phyloP scores from a whole-genome alignment of 1,140 invertebrate genomes.

The Venustaconcha ellipsiformis region DNA sequence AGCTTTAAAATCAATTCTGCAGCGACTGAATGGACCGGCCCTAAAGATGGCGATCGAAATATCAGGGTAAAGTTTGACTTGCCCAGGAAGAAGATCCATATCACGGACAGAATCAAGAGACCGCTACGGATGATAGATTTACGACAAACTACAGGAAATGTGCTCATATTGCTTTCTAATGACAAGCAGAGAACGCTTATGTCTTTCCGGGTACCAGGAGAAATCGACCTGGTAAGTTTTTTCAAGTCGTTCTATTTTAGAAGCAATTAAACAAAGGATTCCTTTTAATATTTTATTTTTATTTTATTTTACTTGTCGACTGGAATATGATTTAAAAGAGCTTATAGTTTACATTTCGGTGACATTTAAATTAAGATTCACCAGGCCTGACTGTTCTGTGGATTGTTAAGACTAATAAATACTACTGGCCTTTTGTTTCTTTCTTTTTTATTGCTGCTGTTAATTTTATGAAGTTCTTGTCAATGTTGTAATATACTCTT shows the following conservation, averaged over 20 bases:
- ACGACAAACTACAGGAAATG: constrained; percentile 20
- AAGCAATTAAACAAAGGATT: too few relatives aligned
- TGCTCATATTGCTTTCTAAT: constrained; percentile 13
- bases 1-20: not conserved
- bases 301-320: too few relatives aligned
- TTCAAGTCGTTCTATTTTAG: not conserved
- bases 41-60: constrained; percentile 38
- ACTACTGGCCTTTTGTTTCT: too few relatives aligned
- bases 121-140: constrained; percentile 72
- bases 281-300: too few relatives aligned
- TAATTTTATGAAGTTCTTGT: too few relatives aligned
- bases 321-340: too few relatives aligned
- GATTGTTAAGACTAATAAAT: too few relatives aligned
- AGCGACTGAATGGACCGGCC: constrained; percentile 50
- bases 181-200: constrained; percentile 31
- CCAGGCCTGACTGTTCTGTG: too few relatives aligned
- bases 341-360: too few relatives aligned
- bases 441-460: too few relatives aligned
- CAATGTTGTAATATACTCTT: too few relatives aligned
- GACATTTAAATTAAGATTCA: too few relatives aligned
- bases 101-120: constrained; percentile 36
- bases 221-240: constrained; percentile 43
- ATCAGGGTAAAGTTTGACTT: constrained; percentile 42
- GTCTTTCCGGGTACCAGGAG: constrained; percentile 35
- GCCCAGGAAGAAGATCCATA: constrained; percentile 36